phyloP scores from a whole-genome alignment of 2,888 invertebrate species.

The Neoitamus cyanurus region DNA sequence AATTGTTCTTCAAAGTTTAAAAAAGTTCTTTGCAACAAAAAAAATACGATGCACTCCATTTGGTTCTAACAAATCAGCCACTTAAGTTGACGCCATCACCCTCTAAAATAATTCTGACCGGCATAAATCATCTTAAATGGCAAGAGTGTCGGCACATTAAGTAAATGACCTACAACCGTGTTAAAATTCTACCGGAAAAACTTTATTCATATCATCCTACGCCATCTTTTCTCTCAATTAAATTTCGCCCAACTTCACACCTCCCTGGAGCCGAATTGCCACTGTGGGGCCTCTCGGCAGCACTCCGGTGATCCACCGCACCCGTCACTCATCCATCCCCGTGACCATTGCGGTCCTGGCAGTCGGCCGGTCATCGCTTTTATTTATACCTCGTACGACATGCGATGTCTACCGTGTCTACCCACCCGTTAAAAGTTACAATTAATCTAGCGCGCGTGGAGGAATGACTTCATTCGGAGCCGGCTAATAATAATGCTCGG shows the following conservation, averaged over 20 bases:
- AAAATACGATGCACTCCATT: background rate
- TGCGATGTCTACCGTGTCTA: background rate
- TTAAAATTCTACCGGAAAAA: background rate
- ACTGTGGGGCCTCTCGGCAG: background rate
- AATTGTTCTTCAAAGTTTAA: no score
- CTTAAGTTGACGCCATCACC: background rate
- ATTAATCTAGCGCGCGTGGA: slow-evolving; percentile 28
- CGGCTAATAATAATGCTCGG: background rate
- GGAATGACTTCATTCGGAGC: slow-evolving; percentile 11
- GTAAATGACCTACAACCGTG: background rate
- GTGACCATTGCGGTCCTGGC: background rate
- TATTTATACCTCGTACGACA: background rate
- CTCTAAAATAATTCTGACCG: background rate
- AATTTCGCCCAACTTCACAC: background rate
- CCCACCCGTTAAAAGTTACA: slow-evolving; percentile 12
- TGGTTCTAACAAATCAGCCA: background rate
- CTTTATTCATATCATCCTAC: background rate
- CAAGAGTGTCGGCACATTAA: background rate
- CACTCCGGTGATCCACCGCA: background rate
- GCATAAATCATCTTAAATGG: background rate
- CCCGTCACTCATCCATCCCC: background rate
- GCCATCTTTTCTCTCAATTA: background rate
- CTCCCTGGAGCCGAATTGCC: background rate
- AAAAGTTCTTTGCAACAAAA: no score
- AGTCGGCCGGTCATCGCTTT: background rate